A percentile compares a stretch with the other conserved stretches of the same genome.
Evolutionary conservation across 2,797 vertebrate species (phyloP).

Genomic region (Syncerus caffer): DNA sequence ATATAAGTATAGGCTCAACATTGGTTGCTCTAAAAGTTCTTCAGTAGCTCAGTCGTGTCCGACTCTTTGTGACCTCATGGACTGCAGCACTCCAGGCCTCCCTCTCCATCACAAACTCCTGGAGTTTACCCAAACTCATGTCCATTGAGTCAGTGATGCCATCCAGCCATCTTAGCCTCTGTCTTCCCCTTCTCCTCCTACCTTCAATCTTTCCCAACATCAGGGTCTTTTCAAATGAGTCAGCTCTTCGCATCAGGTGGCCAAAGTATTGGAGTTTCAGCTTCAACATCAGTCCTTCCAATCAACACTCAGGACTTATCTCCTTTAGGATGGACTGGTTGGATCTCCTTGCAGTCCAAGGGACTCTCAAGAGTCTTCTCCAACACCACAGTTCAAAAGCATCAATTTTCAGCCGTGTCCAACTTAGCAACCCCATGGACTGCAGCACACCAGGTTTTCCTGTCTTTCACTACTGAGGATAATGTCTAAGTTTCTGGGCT

Average conservation of each 20-base stretch:
- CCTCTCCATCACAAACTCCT: background rate
- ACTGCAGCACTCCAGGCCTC: background rate
- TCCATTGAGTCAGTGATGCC: background rate
- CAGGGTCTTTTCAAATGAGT: background rate
- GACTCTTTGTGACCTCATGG: background rate
- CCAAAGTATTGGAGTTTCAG: background rate
- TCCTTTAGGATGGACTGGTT: background rate
- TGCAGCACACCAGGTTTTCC: background rate
- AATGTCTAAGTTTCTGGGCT: background rate
- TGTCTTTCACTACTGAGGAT: background rate
- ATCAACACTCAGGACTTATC: background rate
- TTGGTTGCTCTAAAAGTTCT: background rate
- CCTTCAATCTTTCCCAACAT: background rate
- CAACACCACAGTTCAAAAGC: background rate
- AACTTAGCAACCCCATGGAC: background rate
- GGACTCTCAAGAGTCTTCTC: background rate
- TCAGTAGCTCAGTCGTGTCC: fast-evolving
- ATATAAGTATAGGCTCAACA: background rate
- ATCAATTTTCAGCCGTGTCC: background rate
- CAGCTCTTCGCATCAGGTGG: background rate
- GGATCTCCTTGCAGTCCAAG: background rate
- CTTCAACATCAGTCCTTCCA: background rate
- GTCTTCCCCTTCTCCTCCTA: background rate
- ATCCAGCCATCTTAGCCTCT: background rate
- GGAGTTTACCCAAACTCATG: background rate